A percentile compares a stretch with the other conserved stretches of the same genome.
Conservation (phyloP, 2,113 vertebrate genomes). For the Charadrius vociferus region DNA sequence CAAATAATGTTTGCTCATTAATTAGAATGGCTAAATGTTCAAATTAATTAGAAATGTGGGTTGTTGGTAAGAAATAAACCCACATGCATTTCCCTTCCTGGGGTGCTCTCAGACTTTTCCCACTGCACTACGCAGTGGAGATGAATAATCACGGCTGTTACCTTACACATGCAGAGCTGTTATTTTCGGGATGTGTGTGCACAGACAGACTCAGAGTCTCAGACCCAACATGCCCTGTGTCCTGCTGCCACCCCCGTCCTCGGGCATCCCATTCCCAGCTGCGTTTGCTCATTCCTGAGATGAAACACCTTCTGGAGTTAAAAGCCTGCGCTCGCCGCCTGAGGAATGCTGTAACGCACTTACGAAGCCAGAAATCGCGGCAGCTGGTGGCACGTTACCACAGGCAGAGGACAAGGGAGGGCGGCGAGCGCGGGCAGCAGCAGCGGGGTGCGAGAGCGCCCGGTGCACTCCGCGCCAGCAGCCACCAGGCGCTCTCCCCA, state of each 20-base stretch:
- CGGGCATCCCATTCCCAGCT: fast-evolving
- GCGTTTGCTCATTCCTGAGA: neutral
- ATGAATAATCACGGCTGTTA: fast-evolving
- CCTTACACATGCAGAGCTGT: neutral
- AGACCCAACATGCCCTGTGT: fast-evolving
- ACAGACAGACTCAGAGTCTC: neutral
- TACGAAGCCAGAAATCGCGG: neutral
- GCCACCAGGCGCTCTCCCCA: neutral
- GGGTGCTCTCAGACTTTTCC: neutral
- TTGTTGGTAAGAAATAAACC: neutral
- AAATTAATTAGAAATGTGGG: neutral
- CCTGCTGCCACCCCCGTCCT: neutral
- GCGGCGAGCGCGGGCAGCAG: no score
- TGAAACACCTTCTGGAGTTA: neutral
- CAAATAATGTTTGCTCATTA: constrained; percentile 67
- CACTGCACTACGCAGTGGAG: fast-evolving
- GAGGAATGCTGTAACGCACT: neutral
- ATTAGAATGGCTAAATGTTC: constrained; percentile 45
- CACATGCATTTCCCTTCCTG: neutral
- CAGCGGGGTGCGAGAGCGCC: neutral
- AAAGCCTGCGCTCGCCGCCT: neutral
- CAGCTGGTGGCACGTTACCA: fast-evolving
- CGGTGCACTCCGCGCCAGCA: no score
- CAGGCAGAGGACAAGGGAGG: neutral
- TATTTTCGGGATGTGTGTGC: neutral